Evolutionary conservation across 2,888 invertebrate genomes (phyloP), one percentile per base, ranked within the genome.

Genomic region (Erebia palarica): DNA sequence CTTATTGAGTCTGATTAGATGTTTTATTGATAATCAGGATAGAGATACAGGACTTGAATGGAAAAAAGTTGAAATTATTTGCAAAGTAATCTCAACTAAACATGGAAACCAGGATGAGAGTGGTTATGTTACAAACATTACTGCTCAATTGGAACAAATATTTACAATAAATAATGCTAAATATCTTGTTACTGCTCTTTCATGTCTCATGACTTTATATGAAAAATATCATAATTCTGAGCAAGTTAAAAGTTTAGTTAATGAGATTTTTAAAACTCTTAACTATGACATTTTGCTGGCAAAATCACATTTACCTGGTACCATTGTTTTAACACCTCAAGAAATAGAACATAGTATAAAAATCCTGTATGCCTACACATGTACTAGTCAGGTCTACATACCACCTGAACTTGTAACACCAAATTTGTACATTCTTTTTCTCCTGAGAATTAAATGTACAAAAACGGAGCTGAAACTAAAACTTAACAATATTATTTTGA

Each of bases 1-100:
- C 5, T 88, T 97, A 61, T 84, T 94, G 63, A 94, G 95, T 71
- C 86, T 96, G 14, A 94, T 96, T 51, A 85, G 94, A 78, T 96
- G 96, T 60, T 94, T 97, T 79, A 94, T 96, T 76, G 95, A 95
- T 76, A 90, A 86, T 73, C 91, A 94, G 77, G 80, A 84, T 53
- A 84, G 92, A 69, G 95, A 96, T 77, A 89, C 91, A 18, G 94
- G 95, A 0, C 88, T 89, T 77, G 94, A 95, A 78, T 96, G 96
- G 96, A 93, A 94, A 79, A 95, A 95, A 83, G 92, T 96, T 78
- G 95, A 96, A 71, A 92, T 95, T 78, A 94, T 96, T 72, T 94
- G 95, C 65, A 95, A 94, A 86, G 91, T 97, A 70, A 92, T 96
- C 71, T 86, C 95, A 70, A 91, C 92, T 47, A 94, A 91, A 76